Base-by-base conservation (phyloP, 2,797 vertebrate genomes). In the Gouania willdenowi region DNA sequence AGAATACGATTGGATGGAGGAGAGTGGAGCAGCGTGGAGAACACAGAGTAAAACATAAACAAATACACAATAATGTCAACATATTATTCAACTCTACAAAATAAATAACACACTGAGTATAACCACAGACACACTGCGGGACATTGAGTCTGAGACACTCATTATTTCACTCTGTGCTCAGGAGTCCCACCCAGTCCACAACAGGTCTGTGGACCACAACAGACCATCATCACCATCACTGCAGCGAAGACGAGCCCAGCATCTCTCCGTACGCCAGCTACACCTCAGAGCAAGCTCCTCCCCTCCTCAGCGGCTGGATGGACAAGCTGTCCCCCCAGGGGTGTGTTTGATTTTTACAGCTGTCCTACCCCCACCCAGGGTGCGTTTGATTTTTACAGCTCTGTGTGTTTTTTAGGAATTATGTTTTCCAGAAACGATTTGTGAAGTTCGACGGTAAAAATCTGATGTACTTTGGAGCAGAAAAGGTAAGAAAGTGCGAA, bases 241-340 rank as follows among this genome's bases (percentile, higher is more conserved):
- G n/a, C n/a, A n/a, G n/a, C n/a, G 89, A 88, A 1, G 96, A 98
- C 0, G 95, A 98, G 67, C 81, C 93, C 59, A 90, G 85, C 70
- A 98, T 98, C 75, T 98, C 96, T 3, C 96, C 96, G 0, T 98
- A 98, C 0, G 96, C 95, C 80, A 96, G 94, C 79, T 98, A 92
- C 80, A 91, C 92, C 0, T 94, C 84, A 0, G 93, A 97, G 58
- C 89, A 75, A 22, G 82, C 88, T 0, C 72, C 76, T 2, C 90
- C 92, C 38, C 76, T 97, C 72, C 89, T 97, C 66, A 90, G 87
- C 0, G 88, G 93, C 61, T 98, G 95, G 94, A 82, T 98, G 64
- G 96, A 99, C 80, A 99, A 99, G 68, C 90, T 98, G 12, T 97
- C 94, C 3, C 95, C 95, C 2, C 96, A 99, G 64, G 96, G 96